phyloP scores from a whole-genome alignment of 2,113 vertebrate species.

The Oreochromis tanganicae region DNA sequence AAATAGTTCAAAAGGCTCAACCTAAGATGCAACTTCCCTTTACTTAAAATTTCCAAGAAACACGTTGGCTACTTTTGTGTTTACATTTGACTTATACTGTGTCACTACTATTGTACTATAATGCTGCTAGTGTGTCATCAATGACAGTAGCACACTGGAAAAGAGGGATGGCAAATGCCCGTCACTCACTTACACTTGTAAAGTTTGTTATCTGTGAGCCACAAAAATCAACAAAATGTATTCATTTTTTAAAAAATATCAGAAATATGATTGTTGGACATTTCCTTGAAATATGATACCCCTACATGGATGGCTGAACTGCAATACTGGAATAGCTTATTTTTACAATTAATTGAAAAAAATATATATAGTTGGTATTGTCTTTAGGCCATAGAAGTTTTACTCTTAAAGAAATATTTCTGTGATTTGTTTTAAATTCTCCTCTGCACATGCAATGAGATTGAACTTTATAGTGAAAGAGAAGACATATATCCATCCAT shows the following conservation, averaged over 20 bases:
- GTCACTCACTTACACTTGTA: neutral
- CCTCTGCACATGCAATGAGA: neutral
- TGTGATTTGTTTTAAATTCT: neutral
- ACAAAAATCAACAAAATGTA: neutral
- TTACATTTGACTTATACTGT: neutral
- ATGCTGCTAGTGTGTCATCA: neutral
- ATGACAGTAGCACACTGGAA: neutral
- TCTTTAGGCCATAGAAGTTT: neutral
- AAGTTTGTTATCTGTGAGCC: neutral
- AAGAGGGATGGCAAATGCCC: neutral
- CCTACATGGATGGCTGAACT: neutral
- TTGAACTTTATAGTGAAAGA: neutral
- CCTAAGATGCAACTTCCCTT: neutral
- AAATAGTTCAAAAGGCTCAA: neutral
- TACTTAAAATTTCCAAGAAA: neutral
- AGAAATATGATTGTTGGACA: neutral
- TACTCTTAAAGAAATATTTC: neutral
- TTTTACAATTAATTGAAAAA: neutral
- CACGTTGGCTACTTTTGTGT: neutral
- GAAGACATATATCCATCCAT: neutral
- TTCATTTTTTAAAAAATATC: accelerated
- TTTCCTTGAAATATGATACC: neutral
- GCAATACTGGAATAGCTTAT: neutral
- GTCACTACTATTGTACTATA: neutral
- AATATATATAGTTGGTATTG: neutral